phyloP scores from a whole-genome alignment of 2,113 vertebrate species.

The Chaetodon auriga region DNA sequence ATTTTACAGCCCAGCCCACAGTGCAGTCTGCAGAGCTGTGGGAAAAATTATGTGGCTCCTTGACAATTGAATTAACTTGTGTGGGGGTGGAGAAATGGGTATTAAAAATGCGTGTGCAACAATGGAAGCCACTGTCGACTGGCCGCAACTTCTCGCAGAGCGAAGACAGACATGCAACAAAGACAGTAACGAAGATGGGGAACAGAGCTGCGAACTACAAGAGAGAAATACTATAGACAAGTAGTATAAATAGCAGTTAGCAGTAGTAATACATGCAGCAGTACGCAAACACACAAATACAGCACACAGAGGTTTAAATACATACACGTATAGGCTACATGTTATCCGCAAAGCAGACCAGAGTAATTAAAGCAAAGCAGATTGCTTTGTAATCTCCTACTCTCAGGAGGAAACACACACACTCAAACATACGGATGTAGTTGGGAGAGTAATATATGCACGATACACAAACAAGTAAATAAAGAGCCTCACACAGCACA shows the following conservation, averaged over 20 bases:
- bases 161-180: constrained; percentile 19
- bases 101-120: constrained; percentile 62
- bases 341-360: constrained; percentile 24
- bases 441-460: constrained; percentile 21
- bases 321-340: constrained; percentile 22
- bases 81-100: constrained; percentile 57
- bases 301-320: constrained; percentile 18
- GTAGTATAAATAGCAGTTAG: neutral
- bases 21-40: constrained; percentile 51
- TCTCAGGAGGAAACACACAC: constrained; percentile 24
- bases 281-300: constrained; percentile 17
- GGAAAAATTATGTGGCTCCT: constrained; percentile 35
- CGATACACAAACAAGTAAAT: constrained; percentile 21
- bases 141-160: constrained; percentile 16
- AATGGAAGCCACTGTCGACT: constrained; percentile 58
- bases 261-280: neutral
- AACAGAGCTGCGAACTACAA: constrained; percentile 1
- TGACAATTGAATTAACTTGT: constrained; percentile 71
- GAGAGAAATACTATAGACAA: neutral
- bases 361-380: constrained; percentile 56
- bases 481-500: constrained; percentile 13
- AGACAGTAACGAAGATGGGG: constrained; percentile 6
- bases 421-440: constrained; percentile 11
- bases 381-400: constrained; percentile 44
- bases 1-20: constrained; percentile 53